These are phyloP conservation scores for Amphipoea oculea DNA, from an alignment of 2,888 invertebrate genomes.

Conservation along the genomic window DNA sequence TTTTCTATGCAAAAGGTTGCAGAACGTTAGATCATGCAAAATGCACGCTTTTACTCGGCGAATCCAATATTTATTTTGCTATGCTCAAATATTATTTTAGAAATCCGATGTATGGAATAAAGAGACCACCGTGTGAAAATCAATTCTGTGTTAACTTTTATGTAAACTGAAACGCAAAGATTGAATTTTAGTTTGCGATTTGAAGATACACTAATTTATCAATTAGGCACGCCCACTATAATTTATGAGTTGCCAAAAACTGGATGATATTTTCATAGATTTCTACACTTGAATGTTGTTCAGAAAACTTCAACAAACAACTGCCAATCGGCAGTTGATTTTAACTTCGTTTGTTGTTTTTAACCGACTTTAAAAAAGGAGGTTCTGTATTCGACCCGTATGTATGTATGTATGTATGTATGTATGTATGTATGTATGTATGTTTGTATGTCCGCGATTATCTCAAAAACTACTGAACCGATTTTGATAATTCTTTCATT, in stretches of 20 bases:
- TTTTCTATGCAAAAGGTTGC: conserved; percentile 11
- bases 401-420: too few species aligned
- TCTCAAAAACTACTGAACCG: too few species aligned
- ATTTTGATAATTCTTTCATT: too few species aligned
- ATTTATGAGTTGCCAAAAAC: neutral
- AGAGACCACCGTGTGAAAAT: neutral
- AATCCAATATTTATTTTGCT: conserved; percentile 36
- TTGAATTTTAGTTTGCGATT: neutral
- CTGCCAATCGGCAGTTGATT: neutral
- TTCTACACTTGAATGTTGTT: neutral
- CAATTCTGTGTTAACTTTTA: conserved; percentile 8
- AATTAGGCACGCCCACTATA: neutral
- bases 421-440: too few species aligned
- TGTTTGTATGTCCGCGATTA: too few species aligned
- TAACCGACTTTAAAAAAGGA: too few species aligned
- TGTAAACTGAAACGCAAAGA: conserved; percentile 22
- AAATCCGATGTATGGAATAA: conserved; percentile 9
- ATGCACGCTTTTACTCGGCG: conserved; percentile 31
- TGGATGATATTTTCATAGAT: neutral
- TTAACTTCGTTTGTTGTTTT: neutral
- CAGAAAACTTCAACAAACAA: neutral
- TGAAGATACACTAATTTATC: neutral
- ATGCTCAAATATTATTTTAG: conserved; percentile 37
- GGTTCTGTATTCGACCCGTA: too few species aligned
- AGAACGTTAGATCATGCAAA: conserved; percentile 26